A percentile compares a stretch with the other conserved stretches of the same genome.
Evolutionary conservation across 2,113 vertebrate genomes (phyloP).

Genomic region (Puntigrus tetrazona): DNA sequence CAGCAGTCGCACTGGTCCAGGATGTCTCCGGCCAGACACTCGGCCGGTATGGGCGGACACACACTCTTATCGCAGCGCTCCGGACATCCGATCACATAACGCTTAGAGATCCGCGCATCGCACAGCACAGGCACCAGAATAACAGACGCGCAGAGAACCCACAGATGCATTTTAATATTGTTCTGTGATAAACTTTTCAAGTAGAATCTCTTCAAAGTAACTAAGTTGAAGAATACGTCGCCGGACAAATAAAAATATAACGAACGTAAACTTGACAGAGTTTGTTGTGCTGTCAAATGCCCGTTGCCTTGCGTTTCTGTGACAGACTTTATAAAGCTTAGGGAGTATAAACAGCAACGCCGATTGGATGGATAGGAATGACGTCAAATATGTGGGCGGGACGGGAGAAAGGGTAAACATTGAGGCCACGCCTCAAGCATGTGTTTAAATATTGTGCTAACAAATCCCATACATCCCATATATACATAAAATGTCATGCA

Average conservation of each 20-base stretch:
- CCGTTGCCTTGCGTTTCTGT: background rate
- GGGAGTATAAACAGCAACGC: slow-evolving; percentile 60
- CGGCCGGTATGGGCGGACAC: slow-evolving; percentile 73
- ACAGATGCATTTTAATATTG: slow-evolving; percentile 32
- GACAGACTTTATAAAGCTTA: slow-evolving; percentile 51
- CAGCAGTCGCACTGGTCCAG: slow-evolving; percentile 88
- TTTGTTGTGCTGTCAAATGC: no score
- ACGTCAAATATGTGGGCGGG: slow-evolving; percentile 36
- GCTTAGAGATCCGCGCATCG: slow-evolving; percentile 59
- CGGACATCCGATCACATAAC: slow-evolving; percentile 66
- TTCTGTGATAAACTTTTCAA: background rate
- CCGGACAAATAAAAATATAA: no score
- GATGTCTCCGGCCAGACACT: slow-evolving; percentile 76
- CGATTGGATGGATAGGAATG: slow-evolving; percentile 65
- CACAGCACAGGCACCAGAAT: slow-evolving; percentile 46
- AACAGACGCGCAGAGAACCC: slow-evolving; percentile 54
- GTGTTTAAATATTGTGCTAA: no score
- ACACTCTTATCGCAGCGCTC: slow-evolving; percentile 80
- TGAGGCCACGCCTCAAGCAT: slow-evolving; percentile 1
- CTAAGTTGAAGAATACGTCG: no score
- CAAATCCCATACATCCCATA: no score
- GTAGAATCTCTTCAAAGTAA: background rate
- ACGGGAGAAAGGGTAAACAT: background rate
- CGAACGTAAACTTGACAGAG: no score
- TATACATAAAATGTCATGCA: no score